Evolutionary conservation across 2,113 vertebrate genomes (phyloP).

Genomic region (Pelmatolapia mariae): DNA sequence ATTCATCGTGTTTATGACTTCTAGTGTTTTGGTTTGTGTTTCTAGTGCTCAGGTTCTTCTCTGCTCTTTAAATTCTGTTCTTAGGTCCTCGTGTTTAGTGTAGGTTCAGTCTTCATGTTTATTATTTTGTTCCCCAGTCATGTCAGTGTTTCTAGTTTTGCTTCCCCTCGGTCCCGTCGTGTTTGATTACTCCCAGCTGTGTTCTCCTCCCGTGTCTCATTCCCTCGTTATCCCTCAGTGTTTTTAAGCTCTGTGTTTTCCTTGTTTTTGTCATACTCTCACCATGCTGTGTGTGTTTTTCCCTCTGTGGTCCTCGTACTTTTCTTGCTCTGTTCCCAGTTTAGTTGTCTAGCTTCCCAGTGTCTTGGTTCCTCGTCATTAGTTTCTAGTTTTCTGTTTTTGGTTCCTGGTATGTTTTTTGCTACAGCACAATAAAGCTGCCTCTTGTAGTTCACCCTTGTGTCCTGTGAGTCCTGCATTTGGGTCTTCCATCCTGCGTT

Average conservation of each 20-base stretch:
- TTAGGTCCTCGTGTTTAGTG: not conserved
- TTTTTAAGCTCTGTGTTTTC: not conserved
- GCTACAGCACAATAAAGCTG: not conserved
- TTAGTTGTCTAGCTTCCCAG: not conserved
- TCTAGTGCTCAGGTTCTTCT: not conserved
- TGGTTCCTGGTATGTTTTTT: not conserved
- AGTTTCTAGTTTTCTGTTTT: not conserved
- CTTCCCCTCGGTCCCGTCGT: not conserved
- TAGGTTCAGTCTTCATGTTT: not conserved
- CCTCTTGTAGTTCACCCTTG: not conserved
- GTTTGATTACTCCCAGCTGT: not conserved
- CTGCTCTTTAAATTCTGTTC: not conserved
- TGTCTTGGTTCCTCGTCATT: not conserved
- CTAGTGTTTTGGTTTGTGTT: not conserved
- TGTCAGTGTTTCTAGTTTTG: not conserved
- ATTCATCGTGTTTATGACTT: not conserved
- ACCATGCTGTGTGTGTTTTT: not conserved
- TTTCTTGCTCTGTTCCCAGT: not conserved
- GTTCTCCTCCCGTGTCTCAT: not conserved
- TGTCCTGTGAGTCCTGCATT: too few relatives aligned
- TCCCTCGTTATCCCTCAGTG: not conserved
- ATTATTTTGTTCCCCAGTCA: not conserved
- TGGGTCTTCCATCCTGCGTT: too few relatives aligned
- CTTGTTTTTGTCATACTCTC: not conserved
- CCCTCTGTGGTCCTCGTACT: not conserved